Evolutionary conservation across 2,113 vertebrate species (phyloP).

Genomic region (Lepus americanus): DNA sequence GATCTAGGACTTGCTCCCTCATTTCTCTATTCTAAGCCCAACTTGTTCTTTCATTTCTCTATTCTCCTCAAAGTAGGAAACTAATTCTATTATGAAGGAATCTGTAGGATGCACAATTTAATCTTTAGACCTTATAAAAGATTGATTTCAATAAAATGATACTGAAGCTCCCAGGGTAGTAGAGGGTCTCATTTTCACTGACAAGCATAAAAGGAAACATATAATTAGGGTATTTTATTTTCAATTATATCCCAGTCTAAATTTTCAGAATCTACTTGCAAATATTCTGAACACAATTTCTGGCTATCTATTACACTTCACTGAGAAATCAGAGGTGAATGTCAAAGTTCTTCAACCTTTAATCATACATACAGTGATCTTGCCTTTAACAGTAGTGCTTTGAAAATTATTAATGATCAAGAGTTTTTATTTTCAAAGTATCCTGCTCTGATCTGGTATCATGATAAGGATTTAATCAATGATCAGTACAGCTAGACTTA

Average conservation of each 20-base stretch:
- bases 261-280: background rate
- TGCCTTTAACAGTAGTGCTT: constrained; percentile 10
- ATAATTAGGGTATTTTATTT: background rate
- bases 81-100: no score
- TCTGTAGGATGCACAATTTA: no score
- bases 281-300: constrained; percentile 1
- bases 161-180: background rate
- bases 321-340: constrained; percentile 40
- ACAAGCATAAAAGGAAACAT: background rate
- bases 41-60: no score
- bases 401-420: constrained; percentile 55
- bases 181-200: background rate
- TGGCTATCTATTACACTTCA: background rate
- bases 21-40: no score
- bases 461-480: constrained; percentile 46
- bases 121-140: no score
- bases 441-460: background rate
- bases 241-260: background rate
- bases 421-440: constrained; percentile 40
- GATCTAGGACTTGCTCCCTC: no score
- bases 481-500: constrained; percentile 19
- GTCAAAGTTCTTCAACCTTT: background rate
- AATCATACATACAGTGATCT: background rate
- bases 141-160: background rate
- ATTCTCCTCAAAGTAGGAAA: no score